Conservation (phyloP, 2,797 vertebrate species). For the Pantherophis alleghaniensis region DNA sequence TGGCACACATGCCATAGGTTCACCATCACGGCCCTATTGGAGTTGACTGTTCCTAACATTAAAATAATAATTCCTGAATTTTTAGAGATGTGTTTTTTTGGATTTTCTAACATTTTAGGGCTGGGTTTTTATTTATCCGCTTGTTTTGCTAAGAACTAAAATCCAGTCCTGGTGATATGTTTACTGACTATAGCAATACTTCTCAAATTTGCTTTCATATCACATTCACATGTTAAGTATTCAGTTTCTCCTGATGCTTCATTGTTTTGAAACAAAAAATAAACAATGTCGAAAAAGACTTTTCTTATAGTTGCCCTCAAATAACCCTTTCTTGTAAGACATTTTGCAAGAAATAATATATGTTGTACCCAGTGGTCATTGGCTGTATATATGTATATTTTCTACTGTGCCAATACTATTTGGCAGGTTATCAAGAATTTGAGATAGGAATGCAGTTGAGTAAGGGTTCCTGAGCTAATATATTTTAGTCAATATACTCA, state of each 20-base stretch:
- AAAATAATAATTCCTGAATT: neutral
- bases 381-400: constrained; percentile 62
- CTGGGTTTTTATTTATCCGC: neutral
- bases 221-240: constrained; percentile 54
- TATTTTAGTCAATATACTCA: constrained; percentile 67
- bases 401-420: constrained; percentile 60
- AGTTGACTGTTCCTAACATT: neutral
- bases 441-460: constrained; percentile 61
- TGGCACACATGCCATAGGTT: too few species aligned
- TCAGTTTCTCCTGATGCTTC: constrained; percentile 32
- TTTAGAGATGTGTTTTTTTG: neutral
- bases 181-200: constrained; percentile 39
- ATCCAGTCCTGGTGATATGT: constrained; percentile 19
- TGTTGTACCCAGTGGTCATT: constrained; percentile 53
- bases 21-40: neutral
- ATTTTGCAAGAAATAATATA: constrained; percentile 65
- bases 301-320: constrained; percentile 50
- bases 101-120: neutral
- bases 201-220: constrained; percentile 50
- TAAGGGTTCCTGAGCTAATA: constrained; percentile 65
- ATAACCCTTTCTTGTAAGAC: constrained; percentile 51
- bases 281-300: constrained; percentile 50
- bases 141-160: constrained; percentile 21
- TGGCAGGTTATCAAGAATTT: constrained; percentile 68
- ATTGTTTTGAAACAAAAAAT: constrained; percentile 45